phyloP scores from a whole-genome alignment of 2,113 vertebrate genomes.

The Ginglymostoma cirratum region DNA sequence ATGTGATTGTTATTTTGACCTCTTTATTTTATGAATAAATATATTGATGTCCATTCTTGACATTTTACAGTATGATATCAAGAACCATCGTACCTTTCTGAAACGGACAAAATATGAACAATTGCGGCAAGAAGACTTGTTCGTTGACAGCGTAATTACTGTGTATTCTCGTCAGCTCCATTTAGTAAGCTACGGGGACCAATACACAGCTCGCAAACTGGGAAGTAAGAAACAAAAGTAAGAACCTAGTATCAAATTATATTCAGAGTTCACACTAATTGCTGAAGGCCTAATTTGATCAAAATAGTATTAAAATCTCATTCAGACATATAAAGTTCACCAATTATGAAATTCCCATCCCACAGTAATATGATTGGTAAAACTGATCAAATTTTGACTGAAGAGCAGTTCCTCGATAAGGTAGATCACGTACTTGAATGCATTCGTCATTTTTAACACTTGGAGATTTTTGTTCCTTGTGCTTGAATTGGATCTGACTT shows the following conservation, averaged over 20 bases:
- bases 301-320: background rate
- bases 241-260: conserved; percentile 38
- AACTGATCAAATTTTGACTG: background rate
- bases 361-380: background rate
- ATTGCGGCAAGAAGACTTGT: conserved; percentile 76
- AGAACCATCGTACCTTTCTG: conserved; percentile 80
- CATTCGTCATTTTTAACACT: background rate
- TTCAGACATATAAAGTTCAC: background rate
- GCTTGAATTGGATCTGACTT: background rate
- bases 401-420: background rate
- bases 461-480: background rate
- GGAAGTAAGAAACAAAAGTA: conserved; percentile 88
- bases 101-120: conserved; percentile 72
- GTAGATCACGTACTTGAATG: background rate
- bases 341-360: background rate
- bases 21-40: background rate
- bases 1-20: background rate
- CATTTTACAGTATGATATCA: conserved; percentile 75
- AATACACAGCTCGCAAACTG: conserved; percentile 79
- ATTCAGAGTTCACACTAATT: background rate
- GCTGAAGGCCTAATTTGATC: background rate
- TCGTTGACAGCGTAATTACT: conserved; percentile 80
- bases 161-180: conserved; percentile 81
- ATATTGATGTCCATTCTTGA: background rate
- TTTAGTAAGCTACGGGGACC: conserved; percentile 81